Conservation (phyloP, 2,797 vertebrate species). For the Lepilemur septentrionalis region DNA sequence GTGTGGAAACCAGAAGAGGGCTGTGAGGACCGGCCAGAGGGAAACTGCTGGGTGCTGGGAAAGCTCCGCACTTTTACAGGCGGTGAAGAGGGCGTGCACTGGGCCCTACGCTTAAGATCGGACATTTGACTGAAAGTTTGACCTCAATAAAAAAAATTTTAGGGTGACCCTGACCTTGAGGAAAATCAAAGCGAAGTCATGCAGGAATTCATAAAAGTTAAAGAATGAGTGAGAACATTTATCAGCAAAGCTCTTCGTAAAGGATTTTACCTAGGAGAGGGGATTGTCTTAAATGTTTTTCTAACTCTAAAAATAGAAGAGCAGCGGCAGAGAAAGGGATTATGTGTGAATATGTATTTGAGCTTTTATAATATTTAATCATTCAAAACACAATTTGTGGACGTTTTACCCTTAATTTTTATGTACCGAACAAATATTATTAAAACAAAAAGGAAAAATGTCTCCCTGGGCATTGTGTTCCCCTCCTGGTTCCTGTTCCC, state of each 20-base stretch:
- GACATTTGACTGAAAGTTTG: neutral
- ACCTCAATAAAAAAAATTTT: neutral
- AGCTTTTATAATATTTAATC: neutral
- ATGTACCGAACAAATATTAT: slow-evolving; percentile 16
- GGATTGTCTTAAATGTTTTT: neutral
- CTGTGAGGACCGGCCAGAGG: neutral
- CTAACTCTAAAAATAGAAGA: neutral
- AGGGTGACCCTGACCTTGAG: neutral
- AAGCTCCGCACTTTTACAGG: neutral
- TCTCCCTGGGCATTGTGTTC: neutral
- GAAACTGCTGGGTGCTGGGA: neutral
- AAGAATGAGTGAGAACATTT: neutral
- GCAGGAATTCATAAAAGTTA: neutral
- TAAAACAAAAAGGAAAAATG: slow-evolving; percentile 9
- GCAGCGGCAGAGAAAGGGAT: neutral
- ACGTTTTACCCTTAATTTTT: slow-evolving; percentile 11
- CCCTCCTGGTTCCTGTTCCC: neutral
- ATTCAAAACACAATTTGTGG: neutral
- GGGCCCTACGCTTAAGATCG: too few relatives aligned
- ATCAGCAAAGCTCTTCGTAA: neutral
- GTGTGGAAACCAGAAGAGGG: neutral
- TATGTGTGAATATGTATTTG: neutral
- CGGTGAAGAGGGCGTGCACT: neutral
- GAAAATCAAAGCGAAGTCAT: neutral
- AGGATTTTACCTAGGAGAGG: neutral